These are phyloP conservation scores for Synanthedon andrenaeformis DNA, from an alignment of 2,888 invertebrate species.

Conservation along the genomic window DNA sequence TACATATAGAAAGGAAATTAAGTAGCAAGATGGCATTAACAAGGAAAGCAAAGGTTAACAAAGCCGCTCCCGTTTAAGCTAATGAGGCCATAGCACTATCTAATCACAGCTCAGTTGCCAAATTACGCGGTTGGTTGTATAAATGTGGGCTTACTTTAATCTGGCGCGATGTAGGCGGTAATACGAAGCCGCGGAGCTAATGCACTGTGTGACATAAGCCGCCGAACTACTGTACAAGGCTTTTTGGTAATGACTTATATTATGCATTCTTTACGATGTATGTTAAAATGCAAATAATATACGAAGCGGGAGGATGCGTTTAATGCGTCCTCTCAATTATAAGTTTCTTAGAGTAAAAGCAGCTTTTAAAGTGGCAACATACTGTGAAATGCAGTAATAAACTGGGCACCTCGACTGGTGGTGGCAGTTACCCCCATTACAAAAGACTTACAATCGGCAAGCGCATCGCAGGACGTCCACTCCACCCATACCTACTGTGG, in stretches of 20 bases:
- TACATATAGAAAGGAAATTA: background rate
- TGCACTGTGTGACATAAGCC: background rate
- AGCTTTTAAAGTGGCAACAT: too few species aligned
- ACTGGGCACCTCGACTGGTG: too few species aligned
- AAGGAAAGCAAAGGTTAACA: constrained; percentile 44
- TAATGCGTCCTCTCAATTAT: too few species aligned
- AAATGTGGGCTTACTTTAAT: constrained; percentile 61
- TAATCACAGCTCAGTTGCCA: constrained; percentile 66
- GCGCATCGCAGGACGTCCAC: too few species aligned
- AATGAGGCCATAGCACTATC: constrained; percentile 63
- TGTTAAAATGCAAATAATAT: too few species aligned
- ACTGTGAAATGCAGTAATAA: too few species aligned
- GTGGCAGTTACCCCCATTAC: too few species aligned
- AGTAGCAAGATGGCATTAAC: background rate
- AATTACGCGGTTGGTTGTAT: constrained; percentile 61
- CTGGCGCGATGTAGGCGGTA: constrained; percentile 37
- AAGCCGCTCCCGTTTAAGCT: constrained; percentile 55
- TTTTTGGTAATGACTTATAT: background rate
- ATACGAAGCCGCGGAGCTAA: background rate
- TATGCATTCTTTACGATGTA: too few species aligned
- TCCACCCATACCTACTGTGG: too few species aligned
- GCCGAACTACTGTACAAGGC: background rate
- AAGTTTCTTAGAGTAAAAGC: too few species aligned
- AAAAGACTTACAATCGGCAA: too few species aligned
- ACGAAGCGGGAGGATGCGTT: too few species aligned